Conservation (phyloP, 30 jellyfish, hydroid and myxozoan species). For the Aurelia sp. region DNA sequence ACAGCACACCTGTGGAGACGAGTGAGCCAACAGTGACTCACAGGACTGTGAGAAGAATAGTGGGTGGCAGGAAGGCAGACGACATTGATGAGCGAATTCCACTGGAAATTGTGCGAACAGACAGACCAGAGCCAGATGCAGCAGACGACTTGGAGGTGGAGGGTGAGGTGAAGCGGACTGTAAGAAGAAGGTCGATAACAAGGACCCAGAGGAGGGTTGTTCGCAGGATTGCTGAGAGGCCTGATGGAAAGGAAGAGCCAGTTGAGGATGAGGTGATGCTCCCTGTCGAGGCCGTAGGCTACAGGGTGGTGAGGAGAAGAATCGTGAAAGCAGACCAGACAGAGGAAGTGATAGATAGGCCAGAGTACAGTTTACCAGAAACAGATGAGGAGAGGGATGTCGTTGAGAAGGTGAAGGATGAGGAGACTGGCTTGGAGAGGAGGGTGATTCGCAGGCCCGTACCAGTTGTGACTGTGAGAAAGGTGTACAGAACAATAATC, state of each 20-base stretch:
- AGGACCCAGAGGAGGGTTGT: conserved; percentile 75
- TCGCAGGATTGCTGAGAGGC: conserved; percentile 58
- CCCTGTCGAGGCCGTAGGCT: conserved; percentile 49
- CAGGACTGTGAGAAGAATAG: conserved; percentile 75
- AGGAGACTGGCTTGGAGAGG: conserved; percentile 52
- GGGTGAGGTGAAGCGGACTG: conserved; percentile 75
- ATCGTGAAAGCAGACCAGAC: conserved; percentile 52
- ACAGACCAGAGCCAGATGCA: conserved; percentile 69
- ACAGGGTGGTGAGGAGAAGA: conserved; percentile 48
- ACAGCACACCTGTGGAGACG: conserved; percentile 27
- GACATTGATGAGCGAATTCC: conserved; percentile 62
- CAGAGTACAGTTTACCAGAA: conserved; percentile 70
- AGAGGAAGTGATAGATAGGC: conserved; percentile 44
- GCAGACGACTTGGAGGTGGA: conserved; percentile 57
- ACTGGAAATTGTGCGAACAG: conserved; percentile 67
- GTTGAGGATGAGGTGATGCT: conserved; percentile 54
- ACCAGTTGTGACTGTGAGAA: conserved; percentile 85
- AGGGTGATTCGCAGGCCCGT: conserved; percentile 78
- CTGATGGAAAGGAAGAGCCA: conserved; percentile 29
- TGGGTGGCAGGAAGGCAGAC: conserved; percentile 12
- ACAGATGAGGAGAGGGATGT: conserved; percentile 48
- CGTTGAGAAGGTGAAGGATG: conserved; percentile 58
- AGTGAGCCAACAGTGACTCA: conserved; percentile 59
- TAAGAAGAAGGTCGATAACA: conserved; percentile 68
- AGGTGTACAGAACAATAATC: conserved; percentile 74